Evolutionary conservation across 2,888 invertebrate genomes (phyloP), one percentile per base, ranked within the genome.

Genomic region (Atherix ibis): DNA sequence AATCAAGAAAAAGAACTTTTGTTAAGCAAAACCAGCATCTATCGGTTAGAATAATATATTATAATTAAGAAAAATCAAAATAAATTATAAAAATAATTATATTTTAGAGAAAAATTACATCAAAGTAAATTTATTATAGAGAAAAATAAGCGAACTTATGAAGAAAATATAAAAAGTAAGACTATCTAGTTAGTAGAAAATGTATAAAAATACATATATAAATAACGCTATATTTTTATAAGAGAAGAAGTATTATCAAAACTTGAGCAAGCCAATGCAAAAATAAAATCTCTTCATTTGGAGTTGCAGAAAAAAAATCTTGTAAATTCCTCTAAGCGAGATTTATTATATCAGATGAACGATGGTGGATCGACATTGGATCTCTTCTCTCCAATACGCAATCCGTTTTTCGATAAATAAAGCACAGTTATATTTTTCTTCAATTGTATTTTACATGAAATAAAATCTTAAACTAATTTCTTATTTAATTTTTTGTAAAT

Each of bases 121-220:
- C 10, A 30, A 29, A 27, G 27, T 3, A 36, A 34, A 29, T 12
- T 15, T 2, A 16, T 26, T 6, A 15, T 38, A 8, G 32, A 35
- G n/a, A 5, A 14, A 13, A 35, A 15, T 24, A 31, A 25, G 76
- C 51, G 78, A 78, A 12, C 15, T 6, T 37, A 31, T 12, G 31
- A 37, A 17, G 19, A 34, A 15, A 32, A 26, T 19, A 25, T 31
- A 8, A 33, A 9, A 12, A 31, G 37, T 34, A 34, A 31, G 30
- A 17, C n/a, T n/a, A n/a, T n/a, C n/a, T n/a, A n/a, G n/a, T n/a
- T n/a, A n/a, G n/a, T n/a, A n/a, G n/a, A n/a, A n/a, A n/a, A n/a
- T 14, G 9, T 29, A 10, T 10, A 22, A 30, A 22, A 34, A 16
- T 31, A 26, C 31, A 9, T 16, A 6, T 25, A 32, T 2, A 12